Conservation (phyloP, 2,797 vertebrate genomes). For the Threskiornis aethiopicus region DNA sequence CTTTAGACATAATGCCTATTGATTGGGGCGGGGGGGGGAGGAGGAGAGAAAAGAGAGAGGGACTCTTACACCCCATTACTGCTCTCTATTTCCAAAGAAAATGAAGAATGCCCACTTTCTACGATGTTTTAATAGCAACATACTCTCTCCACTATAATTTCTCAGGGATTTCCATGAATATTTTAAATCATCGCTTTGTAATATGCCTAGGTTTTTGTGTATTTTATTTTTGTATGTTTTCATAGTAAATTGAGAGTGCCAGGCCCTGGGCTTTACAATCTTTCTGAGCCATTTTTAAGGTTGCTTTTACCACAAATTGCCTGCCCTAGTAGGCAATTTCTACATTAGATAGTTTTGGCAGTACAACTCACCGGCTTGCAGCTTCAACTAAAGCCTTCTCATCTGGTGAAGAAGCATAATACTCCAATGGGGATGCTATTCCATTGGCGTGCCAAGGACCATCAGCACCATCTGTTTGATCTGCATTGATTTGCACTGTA, state of each 20-base stretch:
- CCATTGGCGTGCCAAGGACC: slow-evolving; percentile 84
- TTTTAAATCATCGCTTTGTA: background rate
- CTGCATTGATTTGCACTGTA: slow-evolving; percentile 94
- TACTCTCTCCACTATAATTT: background rate
- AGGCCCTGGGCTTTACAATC: background rate
- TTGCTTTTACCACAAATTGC: accelerated
- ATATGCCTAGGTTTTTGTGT: background rate
- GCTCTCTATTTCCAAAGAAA: background rate
- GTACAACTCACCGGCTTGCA: slow-evolving; percentile 83
- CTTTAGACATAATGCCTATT: background rate
- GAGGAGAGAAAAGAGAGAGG: background rate
- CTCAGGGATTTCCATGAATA: background rate
- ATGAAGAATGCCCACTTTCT: background rate
- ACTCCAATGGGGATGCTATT: slow-evolving; percentile 83
- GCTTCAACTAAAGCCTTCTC: slow-evolving; percentile 98
- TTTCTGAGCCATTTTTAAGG: background rate
- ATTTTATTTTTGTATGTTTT: background rate
- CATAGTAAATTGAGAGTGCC: background rate
- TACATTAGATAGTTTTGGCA: background rate
- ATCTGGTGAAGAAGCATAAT: slow-evolving; percentile 96
- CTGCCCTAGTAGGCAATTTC: background rate
- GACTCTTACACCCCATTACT: background rate
- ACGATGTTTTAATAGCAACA: background rate
- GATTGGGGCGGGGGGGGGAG: accelerated
- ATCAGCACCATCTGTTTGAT: slow-evolving; percentile 84